Conservation (phyloP, 2,888 invertebrate species). For the Caenorhabditis sp. region DNA sequence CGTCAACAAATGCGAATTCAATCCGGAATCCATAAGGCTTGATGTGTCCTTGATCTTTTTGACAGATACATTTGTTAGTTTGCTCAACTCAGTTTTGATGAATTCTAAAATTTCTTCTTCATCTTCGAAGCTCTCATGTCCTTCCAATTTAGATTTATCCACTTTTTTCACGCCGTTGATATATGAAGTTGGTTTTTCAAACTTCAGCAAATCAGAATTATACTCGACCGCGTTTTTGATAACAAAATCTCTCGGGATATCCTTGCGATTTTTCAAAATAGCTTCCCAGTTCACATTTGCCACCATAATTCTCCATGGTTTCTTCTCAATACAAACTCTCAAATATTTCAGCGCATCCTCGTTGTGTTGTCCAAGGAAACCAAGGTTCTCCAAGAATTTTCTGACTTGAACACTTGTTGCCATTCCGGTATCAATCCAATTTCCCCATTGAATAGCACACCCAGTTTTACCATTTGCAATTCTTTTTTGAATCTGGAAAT, state of each 20-base stretch:
- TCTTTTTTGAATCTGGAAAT: conserved; percentile 20
- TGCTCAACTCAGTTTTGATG: conserved; percentile 20
- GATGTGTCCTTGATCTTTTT: conserved; percentile 31
- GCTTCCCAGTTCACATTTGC: conserved; percentile 61
- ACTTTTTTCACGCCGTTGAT: not conserved
- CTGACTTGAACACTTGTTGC: conserved; percentile 53
- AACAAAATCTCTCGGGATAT: conserved; percentile 50
- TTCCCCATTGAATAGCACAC: conserved; percentile 66
- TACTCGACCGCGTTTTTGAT: conserved; percentile 6
- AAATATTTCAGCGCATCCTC: conserved; percentile 57
- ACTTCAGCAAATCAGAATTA: not conserved
- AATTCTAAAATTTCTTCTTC: conserved; percentile 37
- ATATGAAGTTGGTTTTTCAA: conserved; percentile 7
- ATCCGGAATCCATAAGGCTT: conserved; percentile 60
- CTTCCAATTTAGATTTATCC: conserved; percentile 13
- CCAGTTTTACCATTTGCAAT: conserved; percentile 33
- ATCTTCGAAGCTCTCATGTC: too few relatives aligned
- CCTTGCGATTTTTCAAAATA: conserved; percentile 53
- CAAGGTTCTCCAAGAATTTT: conserved; percentile 47
- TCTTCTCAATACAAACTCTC: conserved; percentile 47
- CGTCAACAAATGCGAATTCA: conserved; percentile 49
- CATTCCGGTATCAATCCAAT: conserved; percentile 68
- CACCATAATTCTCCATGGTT: conserved; percentile 51
- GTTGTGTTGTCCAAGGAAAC: conserved; percentile 59
- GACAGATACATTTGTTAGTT: conserved; percentile 15